Evolutionary conservation across 1,140 invertebrate species (phyloP), one percentile per base, ranked within the genome.

Genomic region (Zaprionus ornatus): DNA sequence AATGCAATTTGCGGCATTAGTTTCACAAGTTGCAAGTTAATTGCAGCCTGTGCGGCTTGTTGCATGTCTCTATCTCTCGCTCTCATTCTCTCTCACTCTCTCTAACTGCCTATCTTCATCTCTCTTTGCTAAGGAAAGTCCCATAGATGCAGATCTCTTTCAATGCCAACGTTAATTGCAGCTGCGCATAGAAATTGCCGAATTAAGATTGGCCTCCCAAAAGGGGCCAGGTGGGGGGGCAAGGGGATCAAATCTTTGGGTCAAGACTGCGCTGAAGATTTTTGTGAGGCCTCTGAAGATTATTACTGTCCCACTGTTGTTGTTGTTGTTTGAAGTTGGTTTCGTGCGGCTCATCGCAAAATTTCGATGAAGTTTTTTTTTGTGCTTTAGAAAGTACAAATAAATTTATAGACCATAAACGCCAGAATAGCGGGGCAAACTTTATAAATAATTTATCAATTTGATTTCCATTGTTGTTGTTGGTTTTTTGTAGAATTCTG

Each of bases 381-480:
- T 69, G 50, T 25, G 52, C 12, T 67, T 74, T 77, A 70, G 64
- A 88, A 87, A 80, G 57, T 80, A 66, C 71, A 83, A 45, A 75
- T 83, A 76, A 90, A 76, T 88, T 78, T 88, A 75, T 88, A 81
- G 80, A 81, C 84, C 85, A 88, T 88, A 88, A 88, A 90, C 70
- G 84, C 50, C 42, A 45, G 40, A 80, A 78, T 72, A 76, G 57
- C 76, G 70, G 66, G 57, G 40, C 40, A 45, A 23, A 29, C 55
- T 75, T 82, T 90, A 88, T 88, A 90, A 90, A 88, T 88, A 65
- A 88, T 88, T 88, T 88, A 88, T 90, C 78, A 90, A 88, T 90
- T 85, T 74, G 66, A 66, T 77, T 65, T 29, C 25, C 55, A 66
- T 66, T 66, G 45, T 50, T 50, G 17, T 50, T 13, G 12, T 35